Base-by-base conservation (phyloP, 2,888 invertebrate species). In the Diarsia dahlii region DNA sequence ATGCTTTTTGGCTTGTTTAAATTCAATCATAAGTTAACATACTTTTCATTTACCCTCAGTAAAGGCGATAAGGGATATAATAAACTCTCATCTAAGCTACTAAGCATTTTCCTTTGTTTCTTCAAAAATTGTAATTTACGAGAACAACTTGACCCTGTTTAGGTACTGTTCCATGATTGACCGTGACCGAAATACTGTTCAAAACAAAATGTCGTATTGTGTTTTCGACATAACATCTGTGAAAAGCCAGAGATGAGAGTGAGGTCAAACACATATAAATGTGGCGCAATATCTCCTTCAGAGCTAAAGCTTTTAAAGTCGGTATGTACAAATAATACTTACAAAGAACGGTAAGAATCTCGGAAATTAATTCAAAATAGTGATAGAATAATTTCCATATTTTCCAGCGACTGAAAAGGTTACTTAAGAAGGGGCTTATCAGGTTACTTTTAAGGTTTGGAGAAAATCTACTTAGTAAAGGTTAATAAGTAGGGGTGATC, bases 1-100 rank as follows among this genome's bases (percentile, higher is more conserved):
- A 54, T 71, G 39, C 48, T 56, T 58, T 76, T 67, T 71, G 15
- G 63, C 13, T 39, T 60, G 45, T 20, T 45, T 0, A 3, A 50
- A 63, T 48, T 63, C 54, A 15, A 56, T 23, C 56, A 15, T 56
- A 56, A 5, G 12, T 12, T 23, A 12, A 23, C 56, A 56, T 23
- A 12, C 5, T 56, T 56, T 56, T 56, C 23, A 13, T 1, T 56
- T 54, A 54, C 54, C 56, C 13, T 23, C 4, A 6, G 23, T 13
- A 13, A 48, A 48, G 13, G 46, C 46, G 10, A 28, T 15, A 58
- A 28, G 28, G 15, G 3, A 28, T 28, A n/a, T 23, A n/a, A 23
- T 56, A 34, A 15, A 56, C 46, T 71, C 34, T 34, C 23, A 18
- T n/a, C 34, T 70, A 3, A 8, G 4, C 8, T 69, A 52, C 20